Evolutionary conservation across 2,113 vertebrate genomes (phyloP), one percentile per base, ranked within the genome.

Genomic region (Xenopus borealis): DNA sequence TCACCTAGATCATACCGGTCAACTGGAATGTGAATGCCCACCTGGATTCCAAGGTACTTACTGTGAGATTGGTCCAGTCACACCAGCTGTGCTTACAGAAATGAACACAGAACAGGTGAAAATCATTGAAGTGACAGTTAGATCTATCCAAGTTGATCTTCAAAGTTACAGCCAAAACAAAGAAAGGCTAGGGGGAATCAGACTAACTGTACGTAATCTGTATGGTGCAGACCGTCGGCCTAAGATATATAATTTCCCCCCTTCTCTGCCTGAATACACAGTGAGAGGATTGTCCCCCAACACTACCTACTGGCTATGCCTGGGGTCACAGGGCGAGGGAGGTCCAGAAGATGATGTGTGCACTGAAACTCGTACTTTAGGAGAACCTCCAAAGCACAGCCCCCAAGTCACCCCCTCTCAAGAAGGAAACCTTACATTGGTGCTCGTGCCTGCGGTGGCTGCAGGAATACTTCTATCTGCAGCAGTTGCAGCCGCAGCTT

Each of bases 151-250:
- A 0, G 83, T 99, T 71, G 91, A 93, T 71, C 85, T 99, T 61
- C 91, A 94, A 76, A 92, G 82, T 68, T 97, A 94, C 66, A 66
- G 93, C 27, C 87, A 92, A 80, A 86, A 82, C 53, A 85, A 87
- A 0, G 86, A 83, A 0, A 86, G 92, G 72, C 90, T 96, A 62
- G 91, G 85, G 47, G 94, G 93, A 45, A 93, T 98, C 62, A 94
- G 94, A 33, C 82, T 98, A 59, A 98, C 94, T 30, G 98, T 97
- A 81, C 87, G 93, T 1, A 98, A 95, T 80, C 91, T 98, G 45
- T 98, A 94, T 0, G 96, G 96, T 3, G 89, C 86, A 0, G 96
- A 99, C 82, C 93, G 92, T 73, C 90, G 97, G 55, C 90, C 92
- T 0, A 89, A 93, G 72, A 93, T 93, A 2, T 89, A 98, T 68